Base-by-base conservation (phyloP, 2,888 invertebrate species). In the Amphipyra berbera region DNA sequence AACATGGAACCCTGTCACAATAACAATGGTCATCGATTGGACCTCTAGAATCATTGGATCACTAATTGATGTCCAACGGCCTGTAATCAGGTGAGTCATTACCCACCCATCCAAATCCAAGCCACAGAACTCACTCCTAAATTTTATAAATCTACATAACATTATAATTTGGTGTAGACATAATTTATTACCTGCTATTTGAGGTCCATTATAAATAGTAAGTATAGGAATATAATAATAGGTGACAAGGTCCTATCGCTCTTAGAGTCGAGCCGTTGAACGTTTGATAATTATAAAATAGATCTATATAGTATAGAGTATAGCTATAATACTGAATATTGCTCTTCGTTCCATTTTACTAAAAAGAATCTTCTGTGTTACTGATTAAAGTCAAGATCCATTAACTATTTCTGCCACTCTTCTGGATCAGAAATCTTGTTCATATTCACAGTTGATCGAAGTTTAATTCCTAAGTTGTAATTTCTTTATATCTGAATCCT, bases 21-120 rank as follows among this genome's bases (percentile, higher is more conserved):
- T 76, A 60, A 62, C 53, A 45, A 72, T 75, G 79, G 76, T 76
- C 79, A 12, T 50, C 5, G 33, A 33, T 76, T 76, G 68, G 73
- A 61, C 73, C 64, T 68, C 79, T 38, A 47, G 42, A 47, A 14
- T 57, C n/a, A 40, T 44, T 54, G 41, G 27, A 37, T 60, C 38
- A 37, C 44, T 55, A 37, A 40, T 41, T 21, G 13, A 48, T 47
- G 9, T 3, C 42, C 12, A 8, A 2, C 42, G 35, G 35, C 60
- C 0, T 42, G 15, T 8, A 52, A 2, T 44, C 0, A 38, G 0
- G 6, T 14, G 3, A 6, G 6, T 27, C 21, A 5, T 7, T 14
- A 7, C 4, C 15, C 21, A 57, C 56, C 59, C 56, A 60, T 64
- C 54, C 0, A 21, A 14, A 44, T 41, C 21, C n/a, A 57, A 27